These are phyloP conservation scores for Theristicus caerulescens DNA, from an alignment of 2,113 vertebrate genomes.

Conservation along the genomic window DNA sequence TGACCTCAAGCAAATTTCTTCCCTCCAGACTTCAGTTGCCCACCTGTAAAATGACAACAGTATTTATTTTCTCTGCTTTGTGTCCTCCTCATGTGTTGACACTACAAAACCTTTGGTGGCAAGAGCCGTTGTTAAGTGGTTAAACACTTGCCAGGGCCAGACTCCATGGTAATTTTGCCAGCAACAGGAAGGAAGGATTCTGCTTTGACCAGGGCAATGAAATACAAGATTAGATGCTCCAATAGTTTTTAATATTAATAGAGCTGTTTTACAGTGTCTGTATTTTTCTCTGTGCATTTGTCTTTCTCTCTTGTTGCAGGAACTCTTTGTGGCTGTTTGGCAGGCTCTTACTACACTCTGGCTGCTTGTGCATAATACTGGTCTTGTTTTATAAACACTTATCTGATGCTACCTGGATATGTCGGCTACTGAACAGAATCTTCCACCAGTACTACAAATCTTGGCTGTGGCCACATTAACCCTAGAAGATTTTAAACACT, in stretches of 20 bases:
- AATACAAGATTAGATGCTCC: background rate
- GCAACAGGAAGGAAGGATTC: background rate
- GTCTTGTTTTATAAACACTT: background rate
- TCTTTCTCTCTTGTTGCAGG: background rate
- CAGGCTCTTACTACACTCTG: background rate
- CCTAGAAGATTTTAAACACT: background rate
- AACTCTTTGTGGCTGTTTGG: background rate
- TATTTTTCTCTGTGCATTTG: background rate
- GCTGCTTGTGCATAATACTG: background rate
- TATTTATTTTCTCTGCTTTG: background rate
- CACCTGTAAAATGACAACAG: background rate
- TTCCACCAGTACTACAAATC: background rate
- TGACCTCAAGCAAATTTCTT: background rate
- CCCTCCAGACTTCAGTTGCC: background rate
- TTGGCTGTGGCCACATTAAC: background rate
- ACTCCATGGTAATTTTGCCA: background rate
- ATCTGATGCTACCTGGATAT: background rate
- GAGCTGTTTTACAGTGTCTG: background rate
- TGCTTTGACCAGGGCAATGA: background rate
- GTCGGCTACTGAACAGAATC: background rate
- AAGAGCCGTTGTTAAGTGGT: background rate
- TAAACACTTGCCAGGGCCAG: background rate
- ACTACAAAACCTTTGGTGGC: background rate
- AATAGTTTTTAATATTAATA: background rate
- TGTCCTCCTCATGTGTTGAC: background rate